These are phyloP conservation scores for Nothura maculosa DNA, from an alignment of 2,797 vertebrate species.

Conservation along the genomic window DNA sequence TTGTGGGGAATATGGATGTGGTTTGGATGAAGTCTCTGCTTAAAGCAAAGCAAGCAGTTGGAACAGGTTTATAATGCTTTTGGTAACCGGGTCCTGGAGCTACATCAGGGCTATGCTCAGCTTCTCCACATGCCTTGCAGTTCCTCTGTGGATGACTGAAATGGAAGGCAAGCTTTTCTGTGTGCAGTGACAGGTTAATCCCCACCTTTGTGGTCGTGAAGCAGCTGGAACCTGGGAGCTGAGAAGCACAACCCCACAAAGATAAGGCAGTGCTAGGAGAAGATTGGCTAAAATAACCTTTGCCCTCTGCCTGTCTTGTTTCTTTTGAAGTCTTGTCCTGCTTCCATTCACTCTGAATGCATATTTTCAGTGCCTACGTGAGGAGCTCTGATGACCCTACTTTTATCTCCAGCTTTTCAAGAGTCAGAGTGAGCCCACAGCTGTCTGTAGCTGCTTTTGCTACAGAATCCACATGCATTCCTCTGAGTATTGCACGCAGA, in stretches of 20 bases:
- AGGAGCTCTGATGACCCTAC: constrained; percentile 27
- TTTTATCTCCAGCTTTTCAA: constrained; percentile 61
- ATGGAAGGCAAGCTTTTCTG: background rate
- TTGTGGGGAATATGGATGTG: background rate
- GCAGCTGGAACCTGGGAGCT: constrained; percentile 29
- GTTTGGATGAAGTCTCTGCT: background rate
- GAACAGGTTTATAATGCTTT: background rate
- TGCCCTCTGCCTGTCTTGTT: constrained; percentile 47
- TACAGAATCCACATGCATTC: constrained; percentile 53
- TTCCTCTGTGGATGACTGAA: background rate
- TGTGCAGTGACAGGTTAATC: background rate
- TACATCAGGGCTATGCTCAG: background rate
- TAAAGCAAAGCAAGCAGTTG: background rate
- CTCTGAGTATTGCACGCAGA: constrained; percentile 32
- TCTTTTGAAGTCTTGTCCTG: constrained; percentile 70
- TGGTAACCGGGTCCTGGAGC: background rate
- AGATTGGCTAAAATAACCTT: constrained; percentile 64
- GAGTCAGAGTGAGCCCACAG: background rate
- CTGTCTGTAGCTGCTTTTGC: constrained; percentile 13
- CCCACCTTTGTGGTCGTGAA: background rate
- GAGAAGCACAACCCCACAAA: constrained; percentile 31
- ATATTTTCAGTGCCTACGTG: constrained; percentile 49
- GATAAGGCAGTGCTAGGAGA: constrained; percentile 56
- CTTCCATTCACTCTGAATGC: constrained; percentile 54
- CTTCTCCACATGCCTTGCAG: background rate